Evolutionary conservation across 2,113 vertebrate genomes (phyloP).

Genomic region (Etheostoma cragini): DNA sequence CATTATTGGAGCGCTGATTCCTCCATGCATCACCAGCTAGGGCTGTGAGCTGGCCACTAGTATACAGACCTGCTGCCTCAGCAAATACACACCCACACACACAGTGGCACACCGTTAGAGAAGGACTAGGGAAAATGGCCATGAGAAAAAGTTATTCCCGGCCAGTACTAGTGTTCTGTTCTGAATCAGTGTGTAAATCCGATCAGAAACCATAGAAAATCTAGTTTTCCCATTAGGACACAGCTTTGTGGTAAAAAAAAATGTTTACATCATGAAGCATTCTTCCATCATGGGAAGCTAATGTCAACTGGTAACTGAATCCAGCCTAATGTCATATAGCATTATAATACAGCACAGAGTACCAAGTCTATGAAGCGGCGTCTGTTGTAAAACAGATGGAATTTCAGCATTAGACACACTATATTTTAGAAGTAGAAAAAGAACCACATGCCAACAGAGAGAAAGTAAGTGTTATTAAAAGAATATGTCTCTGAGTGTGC

Average conservation of each 20-base stretch:
- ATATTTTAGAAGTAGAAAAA: neutral
- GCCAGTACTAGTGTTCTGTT: slow-evolving; percentile 14
- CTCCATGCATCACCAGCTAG: slow-evolving; percentile 74
- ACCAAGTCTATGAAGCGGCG: slow-evolving; percentile 26
- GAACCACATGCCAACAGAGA: neutral
- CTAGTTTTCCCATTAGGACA: slow-evolving; percentile 15
- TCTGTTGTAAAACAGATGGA: slow-evolving; percentile 60
- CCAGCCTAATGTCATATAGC: neutral
- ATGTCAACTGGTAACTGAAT: slow-evolving; percentile 7
- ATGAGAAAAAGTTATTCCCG: slow-evolving; percentile 10
- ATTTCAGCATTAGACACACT: slow-evolving; percentile 47
- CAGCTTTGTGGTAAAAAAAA: slow-evolving; percentile 21
- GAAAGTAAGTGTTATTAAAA: neutral
- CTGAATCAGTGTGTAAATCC: slow-evolving; percentile 30
- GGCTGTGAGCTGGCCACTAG: slow-evolving; percentile 46
- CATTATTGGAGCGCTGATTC: slow-evolving; percentile 76
- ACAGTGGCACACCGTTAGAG: slow-evolving; percentile 4
- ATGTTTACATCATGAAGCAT: neutral
- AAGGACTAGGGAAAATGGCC: slow-evolving; percentile 7
- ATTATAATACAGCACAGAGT: slow-evolving; percentile 23
- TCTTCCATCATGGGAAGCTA: slow-evolving; percentile 11
- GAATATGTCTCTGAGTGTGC: neutral
- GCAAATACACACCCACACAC: slow-evolving; percentile 52
- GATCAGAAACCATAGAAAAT: slow-evolving; percentile 8
- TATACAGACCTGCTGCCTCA: slow-evolving; percentile 69